Percentiles rank a stretch among this genome's conserved stretches.
phyloP scores from a whole-genome alignment of 2,888 invertebrate species.

The Cerastoderma edule region DNA sequence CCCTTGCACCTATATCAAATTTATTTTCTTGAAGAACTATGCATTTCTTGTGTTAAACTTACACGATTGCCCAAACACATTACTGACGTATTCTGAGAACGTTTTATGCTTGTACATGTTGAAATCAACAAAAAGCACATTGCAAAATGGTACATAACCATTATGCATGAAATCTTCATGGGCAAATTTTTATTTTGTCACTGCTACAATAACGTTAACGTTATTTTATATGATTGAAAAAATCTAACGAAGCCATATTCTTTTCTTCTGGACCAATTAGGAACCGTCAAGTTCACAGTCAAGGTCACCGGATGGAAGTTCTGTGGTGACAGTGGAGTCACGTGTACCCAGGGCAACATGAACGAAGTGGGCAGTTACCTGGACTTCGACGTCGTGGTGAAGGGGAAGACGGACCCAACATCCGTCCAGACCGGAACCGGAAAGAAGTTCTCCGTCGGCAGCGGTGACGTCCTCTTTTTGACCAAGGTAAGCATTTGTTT shows the following conservation, averaged over 20 bases:
- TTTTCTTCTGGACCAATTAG: no score
- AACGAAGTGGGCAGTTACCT: background rate
- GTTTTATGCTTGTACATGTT: background rate
- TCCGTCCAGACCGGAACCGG: background rate
- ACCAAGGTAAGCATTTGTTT: constrained; percentile 9
- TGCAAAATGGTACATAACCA: background rate
- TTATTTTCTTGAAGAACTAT: no score
- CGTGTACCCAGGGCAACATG: background rate
- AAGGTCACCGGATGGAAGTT: constrained; percentile 31
- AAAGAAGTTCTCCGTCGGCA: background rate
- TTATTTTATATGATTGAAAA: no score
- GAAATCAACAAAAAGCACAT: background rate
- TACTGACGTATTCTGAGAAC: no score
- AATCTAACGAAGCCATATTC: no score
- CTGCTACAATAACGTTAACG: background rate
- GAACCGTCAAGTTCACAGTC: constrained; percentile 30
- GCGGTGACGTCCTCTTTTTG: background rate
- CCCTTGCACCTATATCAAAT: no score
- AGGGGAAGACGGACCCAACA: background rate
- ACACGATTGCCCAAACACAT: no score
- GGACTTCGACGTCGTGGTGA: background rate
- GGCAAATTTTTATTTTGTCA: background rate
- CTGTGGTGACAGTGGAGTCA: constrained; percentile 25
- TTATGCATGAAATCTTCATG: background rate
- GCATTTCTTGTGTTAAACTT: no score